These are phyloP conservation scores for Acromyrmex echinatior DNA, from an alignment of 1,140 invertebrate genomes.

Conservation along the genomic window DNA sequence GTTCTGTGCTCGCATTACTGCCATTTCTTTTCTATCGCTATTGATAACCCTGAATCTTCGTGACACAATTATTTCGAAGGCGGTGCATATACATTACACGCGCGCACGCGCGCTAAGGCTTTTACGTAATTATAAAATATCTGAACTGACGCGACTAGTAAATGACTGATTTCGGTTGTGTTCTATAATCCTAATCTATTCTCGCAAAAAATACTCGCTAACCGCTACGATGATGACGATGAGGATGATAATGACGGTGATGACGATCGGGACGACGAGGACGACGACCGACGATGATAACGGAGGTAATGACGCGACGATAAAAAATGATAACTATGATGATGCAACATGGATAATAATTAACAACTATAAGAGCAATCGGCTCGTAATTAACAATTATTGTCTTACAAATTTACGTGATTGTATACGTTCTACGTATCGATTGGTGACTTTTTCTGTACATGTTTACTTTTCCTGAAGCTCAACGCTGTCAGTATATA, in stretches of 20 bases:
- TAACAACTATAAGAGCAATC: constrained; percentile 39
- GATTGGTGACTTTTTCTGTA: constrained; percentile 23
- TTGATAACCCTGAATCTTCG: constrained; percentile 60
- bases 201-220: constrained; percentile 32
- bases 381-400: constrained; percentile 60
- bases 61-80: constrained; percentile 50
- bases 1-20: not conserved
- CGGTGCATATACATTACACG: constrained; percentile 63
- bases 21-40: constrained; percentile 30
- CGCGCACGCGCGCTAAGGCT: constrained; percentile 57
- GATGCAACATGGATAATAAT: constrained; percentile 22
- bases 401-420: constrained; percentile 36
- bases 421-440: constrained; percentile 5
- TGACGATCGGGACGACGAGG: not conserved
- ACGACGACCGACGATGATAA: constrained; percentile 24
- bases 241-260: not conserved
- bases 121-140: constrained; percentile 78
- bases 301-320: constrained; percentile 29
- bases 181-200: constrained; percentile 65
- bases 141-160: constrained; percentile 86
- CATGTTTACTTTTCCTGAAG: not conserved
- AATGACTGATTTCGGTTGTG: constrained; percentile 86
- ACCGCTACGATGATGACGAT: constrained; percentile 17
- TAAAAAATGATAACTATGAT: constrained; percentile 26
- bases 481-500: not conserved